Percentiles rank a stretch among this genome's conserved stretches.
Conservation (phyloP, 1,140 invertebrate species). For the Eumeta japonica region DNA sequence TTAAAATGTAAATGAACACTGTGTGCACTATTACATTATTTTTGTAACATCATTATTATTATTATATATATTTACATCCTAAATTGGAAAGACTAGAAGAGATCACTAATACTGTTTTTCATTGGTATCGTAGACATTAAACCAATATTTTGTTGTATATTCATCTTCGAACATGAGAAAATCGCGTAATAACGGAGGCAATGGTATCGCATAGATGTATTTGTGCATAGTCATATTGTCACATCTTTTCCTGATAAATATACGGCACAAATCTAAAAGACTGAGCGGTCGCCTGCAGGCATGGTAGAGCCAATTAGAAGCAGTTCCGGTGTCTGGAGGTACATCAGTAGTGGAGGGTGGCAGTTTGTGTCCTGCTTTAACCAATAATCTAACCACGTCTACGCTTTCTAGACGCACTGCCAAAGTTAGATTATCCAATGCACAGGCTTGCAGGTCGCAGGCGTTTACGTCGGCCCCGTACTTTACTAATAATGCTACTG, state of each 20-base stretch:
- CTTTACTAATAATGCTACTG: conserved; percentile 39
- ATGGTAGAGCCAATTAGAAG: conserved; percentile 24
- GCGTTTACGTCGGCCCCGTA: conserved; percentile 52
- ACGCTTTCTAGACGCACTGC: conserved; percentile 29
- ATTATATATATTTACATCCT: no score
- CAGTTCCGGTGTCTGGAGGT: conserved; percentile 16
- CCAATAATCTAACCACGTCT: conserved; percentile 33
- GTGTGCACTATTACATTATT: no score
- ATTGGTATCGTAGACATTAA: no score
- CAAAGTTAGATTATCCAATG: conserved; percentile 47
- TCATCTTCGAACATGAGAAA: no score
- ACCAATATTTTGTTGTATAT: no score
- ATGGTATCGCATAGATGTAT: neutral
- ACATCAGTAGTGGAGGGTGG: conserved; percentile 13
- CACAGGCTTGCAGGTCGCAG: conserved; percentile 39
- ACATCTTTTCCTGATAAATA: conserved; percentile 11
- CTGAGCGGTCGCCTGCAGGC: conserved; percentile 27
- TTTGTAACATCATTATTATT: no score
- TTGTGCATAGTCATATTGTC: neutral
- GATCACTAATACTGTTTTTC: no score
- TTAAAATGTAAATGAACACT: no score
- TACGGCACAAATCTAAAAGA: conserved; percentile 36
- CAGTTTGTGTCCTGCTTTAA: conserved; percentile 44
- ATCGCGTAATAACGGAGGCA: neutral
- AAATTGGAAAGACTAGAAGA: no score